Evolutionary conservation across 2,888 invertebrate species (phyloP).

Genomic region (Osmoderma eremita): DNA sequence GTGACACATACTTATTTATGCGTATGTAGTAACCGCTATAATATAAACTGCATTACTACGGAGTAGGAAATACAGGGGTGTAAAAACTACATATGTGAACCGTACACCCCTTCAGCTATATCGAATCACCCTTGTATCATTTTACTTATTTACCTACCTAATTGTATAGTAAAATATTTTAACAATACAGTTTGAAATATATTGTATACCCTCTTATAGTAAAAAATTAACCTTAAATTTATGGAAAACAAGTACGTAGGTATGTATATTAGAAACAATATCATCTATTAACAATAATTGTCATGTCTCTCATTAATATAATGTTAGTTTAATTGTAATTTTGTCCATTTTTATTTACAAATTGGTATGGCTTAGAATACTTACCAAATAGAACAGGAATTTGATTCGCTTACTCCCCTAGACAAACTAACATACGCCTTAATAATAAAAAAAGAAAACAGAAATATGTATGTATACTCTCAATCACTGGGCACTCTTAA

Average conservation of each 20-base stretch:
- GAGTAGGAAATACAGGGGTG: slow-evolving; percentile 36
- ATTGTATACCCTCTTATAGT: too few species aligned
- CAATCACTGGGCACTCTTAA: slow-evolving; percentile 17
- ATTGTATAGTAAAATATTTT: slow-evolving; percentile 16
- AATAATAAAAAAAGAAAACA: too few species aligned
- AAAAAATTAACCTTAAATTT: not conserved
- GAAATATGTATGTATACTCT: not conserved
- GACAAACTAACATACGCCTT: not conserved
- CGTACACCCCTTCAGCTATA: slow-evolving; percentile 19
- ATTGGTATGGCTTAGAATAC: too few species aligned
- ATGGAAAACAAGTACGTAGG: slow-evolving; percentile 9
- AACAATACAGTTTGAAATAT: not conserved
- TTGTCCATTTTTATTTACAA: not conserved
- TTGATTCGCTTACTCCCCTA: not conserved
- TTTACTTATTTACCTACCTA: not conserved
- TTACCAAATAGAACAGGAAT: too few species aligned
- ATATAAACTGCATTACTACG: slow-evolving; percentile 9
- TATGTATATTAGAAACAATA: slow-evolving; percentile 15
- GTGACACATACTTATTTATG: slow-evolving; percentile 27
- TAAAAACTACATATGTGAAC: slow-evolving; percentile 27
- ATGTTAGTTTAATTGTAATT: slow-evolving; percentile 8
- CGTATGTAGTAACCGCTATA: slow-evolving; percentile 3
- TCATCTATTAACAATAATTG: slow-evolving; percentile 16
- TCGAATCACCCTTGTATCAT: slow-evolving; percentile 37
- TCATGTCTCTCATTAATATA: slow-evolving; percentile 11